Percentiles rank a stretch among this genome's conserved stretches.
Conservation (phyloP, 2,888 invertebrate genomes). For the Punctoribates punctum region DNA sequence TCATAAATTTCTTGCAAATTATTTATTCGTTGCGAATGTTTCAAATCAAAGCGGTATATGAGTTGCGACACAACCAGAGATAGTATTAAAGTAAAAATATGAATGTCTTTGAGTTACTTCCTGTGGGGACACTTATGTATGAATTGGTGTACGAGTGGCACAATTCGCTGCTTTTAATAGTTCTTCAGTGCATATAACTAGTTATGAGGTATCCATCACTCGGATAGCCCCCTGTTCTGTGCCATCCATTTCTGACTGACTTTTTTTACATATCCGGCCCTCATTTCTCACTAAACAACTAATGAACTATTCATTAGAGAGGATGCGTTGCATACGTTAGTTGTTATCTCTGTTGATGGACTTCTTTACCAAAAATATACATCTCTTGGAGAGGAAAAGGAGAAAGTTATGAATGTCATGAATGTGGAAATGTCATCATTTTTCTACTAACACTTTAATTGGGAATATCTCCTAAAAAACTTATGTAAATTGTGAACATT, state of each 20-base stretch:
- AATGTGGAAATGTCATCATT: not conserved
- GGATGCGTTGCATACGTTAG: conserved; percentile 21
- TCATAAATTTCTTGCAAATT: too few relatives aligned
- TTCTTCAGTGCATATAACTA: conserved; percentile 1
- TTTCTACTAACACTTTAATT: conserved; percentile 4
- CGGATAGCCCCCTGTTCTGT: not conserved
- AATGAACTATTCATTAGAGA: conserved; percentile 22
- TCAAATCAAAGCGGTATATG: not conserved
- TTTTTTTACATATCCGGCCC: conserved; percentile 31
- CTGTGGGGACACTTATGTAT: conserved; percentile 25
- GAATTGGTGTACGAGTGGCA: conserved; percentile 18
- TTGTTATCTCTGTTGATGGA: conserved; percentile 13
- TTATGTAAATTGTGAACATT: not conserved
- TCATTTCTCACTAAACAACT: not conserved
- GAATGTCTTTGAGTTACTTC: conserved; percentile 8
- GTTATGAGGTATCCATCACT: conserved; percentile 21
- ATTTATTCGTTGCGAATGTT: not conserved
- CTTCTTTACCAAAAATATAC: not conserved
- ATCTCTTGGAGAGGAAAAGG: not conserved
- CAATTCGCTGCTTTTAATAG: conserved; percentile 7
- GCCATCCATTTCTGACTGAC: not conserved
- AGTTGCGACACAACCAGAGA: not conserved
- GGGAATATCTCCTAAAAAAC: not conserved
- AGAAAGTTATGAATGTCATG: not conserved
- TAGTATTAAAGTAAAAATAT: not conserved